Evolutionary conservation across 2,888 invertebrate species (phyloP).

Genomic region (Blastobasis lacticolella): DNA sequence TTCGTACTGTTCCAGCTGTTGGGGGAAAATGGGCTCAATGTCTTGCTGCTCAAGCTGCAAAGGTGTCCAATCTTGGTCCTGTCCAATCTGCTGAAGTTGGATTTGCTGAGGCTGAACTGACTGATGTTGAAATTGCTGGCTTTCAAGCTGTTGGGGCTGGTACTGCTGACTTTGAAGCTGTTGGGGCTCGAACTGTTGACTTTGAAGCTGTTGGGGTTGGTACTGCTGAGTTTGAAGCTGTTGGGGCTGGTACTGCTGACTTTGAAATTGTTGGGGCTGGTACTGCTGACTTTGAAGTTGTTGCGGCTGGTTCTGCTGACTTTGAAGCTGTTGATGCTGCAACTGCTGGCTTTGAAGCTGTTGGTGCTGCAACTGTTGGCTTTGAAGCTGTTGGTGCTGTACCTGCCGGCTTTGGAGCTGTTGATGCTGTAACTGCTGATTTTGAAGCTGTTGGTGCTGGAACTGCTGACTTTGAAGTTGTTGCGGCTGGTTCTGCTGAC

Average conservation of each 20-base stretch:
- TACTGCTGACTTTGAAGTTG: not conserved
- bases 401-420: not conserved
- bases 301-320: not conserved
- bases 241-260: not conserved
- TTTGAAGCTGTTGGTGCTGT: not conserved
- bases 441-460: not conserved
- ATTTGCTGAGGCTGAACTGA: conserved; percentile 11
- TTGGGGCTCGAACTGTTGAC: not conserved
- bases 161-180: not conserved
- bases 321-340: not conserved
- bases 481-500: not conserved
- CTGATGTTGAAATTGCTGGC: not conserved
- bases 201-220: not conserved
- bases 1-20: too few relatives aligned
- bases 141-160: not conserved
- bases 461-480: not conserved
- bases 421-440: not conserved
- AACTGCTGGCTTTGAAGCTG: not conserved
- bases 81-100: conserved; percentile 9
- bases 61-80: too few relatives aligned
- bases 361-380: not conserved
- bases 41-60: too few relatives aligned
- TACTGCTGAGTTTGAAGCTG: not conserved
- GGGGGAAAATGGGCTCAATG: too few relatives aligned
- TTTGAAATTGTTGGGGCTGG: not conserved